Percentiles rank a stretch among this genome's conserved stretches.
These are phyloP conservation scores for Perizoma affinitatum DNA, from an alignment of 2,888 invertebrate genomes.

Conservation along the genomic window DNA sequence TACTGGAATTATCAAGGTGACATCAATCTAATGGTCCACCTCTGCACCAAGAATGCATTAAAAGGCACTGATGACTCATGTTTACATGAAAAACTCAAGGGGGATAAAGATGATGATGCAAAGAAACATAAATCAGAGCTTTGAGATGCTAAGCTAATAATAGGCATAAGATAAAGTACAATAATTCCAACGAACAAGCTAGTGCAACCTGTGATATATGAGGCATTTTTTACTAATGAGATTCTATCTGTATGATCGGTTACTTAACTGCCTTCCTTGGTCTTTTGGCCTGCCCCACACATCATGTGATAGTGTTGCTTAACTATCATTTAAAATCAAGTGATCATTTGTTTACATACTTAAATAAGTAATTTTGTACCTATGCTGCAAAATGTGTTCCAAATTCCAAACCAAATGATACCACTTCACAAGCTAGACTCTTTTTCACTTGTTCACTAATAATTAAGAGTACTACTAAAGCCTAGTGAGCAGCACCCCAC, in stretches of 20 bases:
- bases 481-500: too few relatives aligned
- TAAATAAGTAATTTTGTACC: too few relatives aligned
- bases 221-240: slow-evolving; percentile 30
- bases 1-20: slow-evolving; percentile 92
- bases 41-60: slow-evolving; percentile 91
- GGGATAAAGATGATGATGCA: slow-evolving; percentile 51
- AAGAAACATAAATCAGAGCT: slow-evolving; percentile 61
- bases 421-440: too few relatives aligned
- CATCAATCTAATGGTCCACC: slow-evolving; percentile 87
- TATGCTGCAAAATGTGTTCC: too few relatives aligned
- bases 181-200: slow-evolving; percentile 23
- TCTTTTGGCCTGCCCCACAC: neutral
- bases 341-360: neutral
- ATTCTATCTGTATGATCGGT: neutral
- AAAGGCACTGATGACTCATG: slow-evolving; percentile 87
- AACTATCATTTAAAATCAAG: too few relatives aligned
- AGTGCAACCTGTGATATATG: slow-evolving; percentile 39
- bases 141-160: slow-evolving; percentile 44
- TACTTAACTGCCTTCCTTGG: neutral
- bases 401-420: too few relatives aligned
- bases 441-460: too few relatives aligned
- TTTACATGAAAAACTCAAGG: slow-evolving; percentile 82
- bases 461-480: too few relatives aligned
- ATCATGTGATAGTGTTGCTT: too few relatives aligned
- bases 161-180: slow-evolving; percentile 27